Base-by-base conservation (phyloP, 1,140 invertebrate genomes). In the Anoplophora glabripennis region DNA sequence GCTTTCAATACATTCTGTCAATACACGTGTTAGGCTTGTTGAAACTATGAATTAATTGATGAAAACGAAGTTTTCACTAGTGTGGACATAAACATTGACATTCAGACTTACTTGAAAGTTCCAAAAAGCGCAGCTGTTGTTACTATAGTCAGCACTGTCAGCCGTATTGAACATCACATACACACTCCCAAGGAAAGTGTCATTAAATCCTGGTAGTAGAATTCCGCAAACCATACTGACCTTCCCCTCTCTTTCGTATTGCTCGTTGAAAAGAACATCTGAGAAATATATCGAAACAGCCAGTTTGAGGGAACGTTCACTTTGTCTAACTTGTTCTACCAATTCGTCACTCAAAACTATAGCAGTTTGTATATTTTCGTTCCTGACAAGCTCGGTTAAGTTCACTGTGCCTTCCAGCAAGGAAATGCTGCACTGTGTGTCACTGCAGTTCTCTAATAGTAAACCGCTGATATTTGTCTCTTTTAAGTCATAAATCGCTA, bases 151-250 rank as follows among this genome's bases (percentile, higher is more conserved):
- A 3, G 15, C n/a, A 38, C 49, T 53, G n/a, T 11, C 51, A n/a
- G 36, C 45, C 11, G 34, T 38, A 48, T 64, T 66, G 34, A 58
- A 61, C 5, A 67, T 34, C 2, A 67, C 37, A 11, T 11, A 48
- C 1, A 67, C 18, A 8, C 21, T 49, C 3, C 53, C 56, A 10
- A 53, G 11, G 10, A 67, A 55, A 1, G 59, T 53, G 18, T 17
- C 14, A 41, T 54, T 28, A n/a, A 69, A 12, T 1, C 49, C 55
- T 1, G 63, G 57, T 48, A 71, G 11, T 14, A 17, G 17, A 8
- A 67, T 46, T 4, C 64, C 67, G 47, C 64, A 67, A 12, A 71
- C 66, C 40, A 57, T 69, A n/a, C 59, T 65, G 10, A 60, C 63
- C 3, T 15, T 55, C 36, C 40, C 37, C 9, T 28, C 28, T 11